Evolutionary conservation across 2,113 vertebrate species (phyloP), one percentile per base, ranked within the genome.

Genomic region (Sitta europaea): DNA sequence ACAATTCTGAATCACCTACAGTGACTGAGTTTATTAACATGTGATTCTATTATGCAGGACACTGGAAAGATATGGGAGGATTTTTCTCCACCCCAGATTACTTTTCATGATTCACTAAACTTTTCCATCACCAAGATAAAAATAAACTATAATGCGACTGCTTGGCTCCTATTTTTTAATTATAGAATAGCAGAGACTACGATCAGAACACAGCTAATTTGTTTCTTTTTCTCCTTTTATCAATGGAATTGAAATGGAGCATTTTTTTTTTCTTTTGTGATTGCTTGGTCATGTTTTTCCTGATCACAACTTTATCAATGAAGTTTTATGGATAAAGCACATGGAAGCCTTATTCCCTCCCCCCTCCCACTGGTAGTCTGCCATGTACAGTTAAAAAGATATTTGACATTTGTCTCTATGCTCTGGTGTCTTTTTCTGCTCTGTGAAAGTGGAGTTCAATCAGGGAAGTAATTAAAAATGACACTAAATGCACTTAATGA

Each of bases 41-140:
- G 88, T 95, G 94, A 95, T 88, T 88, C 76, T 84, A 59, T 58
- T 71, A 29, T 36, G n/a, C 77, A 80, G 92, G 67, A 53, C 72
- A 63, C 43, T 94, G 94, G 94, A 94, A 96, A 94, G 78, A 94
- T 61, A 66, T 3, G 23, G 55, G 57, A 83, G 47, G 63, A 14
- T 90, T 94, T 94, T 50, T 95, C 84, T 87, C 90, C 54, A 77
- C 40, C 45, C n/a, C 19, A 40, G 58, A 68, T 88, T 76, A 77
- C 86, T 95, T 94, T 85, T 94, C 2, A 4, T 82, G 55, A 88
- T 80, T 94, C 88, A 86, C 31, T 77, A 73, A 92, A 87, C 48
- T 73, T 92, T 95, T 97, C 94, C 96, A 35, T 90, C 10, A 36
- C 59, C 11, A 86, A 79, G 93, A 93, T 73, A 94, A 97, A 96